These are phyloP conservation scores for Sitta carolinensis DNA, from an alignment of 2,797 vertebrate species.

Conservation along the genomic window DNA sequence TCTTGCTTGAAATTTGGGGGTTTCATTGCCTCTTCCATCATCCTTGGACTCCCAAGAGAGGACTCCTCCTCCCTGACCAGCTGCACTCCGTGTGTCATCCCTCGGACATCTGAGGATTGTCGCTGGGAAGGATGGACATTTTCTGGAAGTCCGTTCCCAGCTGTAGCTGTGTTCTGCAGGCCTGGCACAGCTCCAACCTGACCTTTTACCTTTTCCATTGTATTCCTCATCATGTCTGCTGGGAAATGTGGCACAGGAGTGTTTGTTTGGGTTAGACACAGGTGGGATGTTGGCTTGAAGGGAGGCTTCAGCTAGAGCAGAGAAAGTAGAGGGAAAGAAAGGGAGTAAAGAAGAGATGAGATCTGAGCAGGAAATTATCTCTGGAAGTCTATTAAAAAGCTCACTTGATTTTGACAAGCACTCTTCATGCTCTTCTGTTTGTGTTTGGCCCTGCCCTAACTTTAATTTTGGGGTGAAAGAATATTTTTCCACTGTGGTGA, in stretches of 20 bases:
- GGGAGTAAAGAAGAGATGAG: not conserved
- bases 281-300: constrained; percentile 14
- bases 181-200: not conserved
- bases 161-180: not conserved
- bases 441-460: not conserved
- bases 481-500: not conserved
- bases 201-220: not conserved
- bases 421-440: not conserved
- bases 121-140: not conserved
- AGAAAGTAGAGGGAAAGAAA: not conserved
- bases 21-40: not conserved
- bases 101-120: not conserved
- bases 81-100: not conserved
- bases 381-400: not conserved
- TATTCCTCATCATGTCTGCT: not conserved
- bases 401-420: not conserved
- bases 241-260: constrained; percentile 14
- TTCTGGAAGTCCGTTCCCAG: constrained; percentile 34
- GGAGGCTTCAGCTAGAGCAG: not conserved
- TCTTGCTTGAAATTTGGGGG: not conserved
- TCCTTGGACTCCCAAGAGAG: not conserved
- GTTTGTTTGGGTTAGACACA: constrained; percentile 5
- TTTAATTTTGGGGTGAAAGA: not conserved
- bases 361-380: constrained; percentile 9
- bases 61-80: not conserved